These are phyloP conservation scores for Arrhopalites spinosus DNA, from an alignment of 2,888 invertebrate species.

Conservation along the genomic window DNA sequence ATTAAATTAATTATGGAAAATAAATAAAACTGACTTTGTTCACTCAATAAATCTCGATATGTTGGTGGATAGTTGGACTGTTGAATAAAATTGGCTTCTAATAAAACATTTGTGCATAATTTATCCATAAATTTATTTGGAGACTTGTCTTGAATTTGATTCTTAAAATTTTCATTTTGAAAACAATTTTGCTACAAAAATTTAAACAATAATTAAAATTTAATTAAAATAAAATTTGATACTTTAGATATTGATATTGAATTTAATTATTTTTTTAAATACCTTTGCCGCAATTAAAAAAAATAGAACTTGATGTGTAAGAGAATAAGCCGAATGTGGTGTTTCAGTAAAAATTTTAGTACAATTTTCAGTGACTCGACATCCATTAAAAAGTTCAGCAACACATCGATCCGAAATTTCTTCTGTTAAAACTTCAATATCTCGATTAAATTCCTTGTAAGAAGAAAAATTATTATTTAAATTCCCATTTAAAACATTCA, in stretches of 20 bases:
- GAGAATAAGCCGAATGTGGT: slow-evolving; percentile 44
- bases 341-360: slow-evolving; percentile 40
- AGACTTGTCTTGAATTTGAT: neutral
- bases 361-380: slow-evolving; percentile 40
- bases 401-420: slow-evolving; percentile 47
- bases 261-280: no score
- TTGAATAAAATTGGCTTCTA: slow-evolving; percentile 48
- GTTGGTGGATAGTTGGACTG: slow-evolving; percentile 41
- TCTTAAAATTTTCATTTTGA: neutral
- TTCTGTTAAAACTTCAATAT: slow-evolving; percentile 43
- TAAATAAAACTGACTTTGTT: slow-evolving; percentile 45
- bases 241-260: no score
- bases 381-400: slow-evolving; percentile 42
- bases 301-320: slow-evolving; percentile 53
- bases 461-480: neutral
- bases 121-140: slow-evolving; percentile 34
- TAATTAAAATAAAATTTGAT: no score
- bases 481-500: neutral
- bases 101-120: slow-evolving; percentile 48
- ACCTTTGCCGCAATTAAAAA: slow-evolving; percentile 46
- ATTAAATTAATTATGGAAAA: slow-evolving; percentile 3
- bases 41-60: slow-evolving; percentile 48
- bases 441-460: slow-evolving; percentile 27
- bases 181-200: slow-evolving; percentile 23
- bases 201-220: no score